These are phyloP conservation scores for Struthio camelus DNA, from an alignment of 2,113 vertebrate species.

Conservation along the genomic window DNA sequence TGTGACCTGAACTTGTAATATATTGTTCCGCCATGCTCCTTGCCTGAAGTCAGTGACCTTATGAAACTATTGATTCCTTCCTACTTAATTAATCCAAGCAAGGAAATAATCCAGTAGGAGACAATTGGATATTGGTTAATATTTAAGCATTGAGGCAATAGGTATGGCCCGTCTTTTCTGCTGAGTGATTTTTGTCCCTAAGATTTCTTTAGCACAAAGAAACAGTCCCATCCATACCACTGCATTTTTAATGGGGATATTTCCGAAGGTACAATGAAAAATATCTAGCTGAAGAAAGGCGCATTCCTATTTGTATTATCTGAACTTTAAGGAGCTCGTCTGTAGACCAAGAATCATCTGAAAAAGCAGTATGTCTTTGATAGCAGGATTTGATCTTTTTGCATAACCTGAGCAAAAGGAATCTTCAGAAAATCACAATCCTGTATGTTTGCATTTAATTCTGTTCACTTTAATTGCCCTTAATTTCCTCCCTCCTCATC, in stretches of 20 bases:
- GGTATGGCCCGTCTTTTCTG: not conserved
- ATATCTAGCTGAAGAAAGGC: rapidly evolving
- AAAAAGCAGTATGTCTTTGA: not conserved
- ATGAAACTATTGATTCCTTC: not conserved
- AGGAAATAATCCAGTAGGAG: not conserved
- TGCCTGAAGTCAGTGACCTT: not conserved
- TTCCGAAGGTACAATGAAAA: rapidly evolving
- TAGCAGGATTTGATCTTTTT: not conserved
- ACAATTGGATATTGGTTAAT: not conserved
- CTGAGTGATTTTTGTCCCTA: not conserved
- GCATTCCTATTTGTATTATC: rapidly evolving
- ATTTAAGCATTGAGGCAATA: not conserved
- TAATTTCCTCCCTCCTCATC: not conserved
- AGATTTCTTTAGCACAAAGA: not conserved
- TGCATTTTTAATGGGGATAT: rapidly evolving
- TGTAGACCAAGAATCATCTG: not conserved
- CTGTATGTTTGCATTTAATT: not conserved
- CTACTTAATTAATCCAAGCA: not conserved
- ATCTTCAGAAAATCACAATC: not conserved
- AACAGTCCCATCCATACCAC: rapidly evolving
- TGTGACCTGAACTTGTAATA: rapidly evolving
- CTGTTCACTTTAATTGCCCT: not conserved
- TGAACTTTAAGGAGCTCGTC: not conserved
- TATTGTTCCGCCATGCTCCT: rapidly evolving
- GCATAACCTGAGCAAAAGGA: not conserved